These are phyloP conservation scores for Pollicipes pollicipes DNA, from an alignment of 1,140 invertebrate species.

Conservation along the genomic window DNA sequence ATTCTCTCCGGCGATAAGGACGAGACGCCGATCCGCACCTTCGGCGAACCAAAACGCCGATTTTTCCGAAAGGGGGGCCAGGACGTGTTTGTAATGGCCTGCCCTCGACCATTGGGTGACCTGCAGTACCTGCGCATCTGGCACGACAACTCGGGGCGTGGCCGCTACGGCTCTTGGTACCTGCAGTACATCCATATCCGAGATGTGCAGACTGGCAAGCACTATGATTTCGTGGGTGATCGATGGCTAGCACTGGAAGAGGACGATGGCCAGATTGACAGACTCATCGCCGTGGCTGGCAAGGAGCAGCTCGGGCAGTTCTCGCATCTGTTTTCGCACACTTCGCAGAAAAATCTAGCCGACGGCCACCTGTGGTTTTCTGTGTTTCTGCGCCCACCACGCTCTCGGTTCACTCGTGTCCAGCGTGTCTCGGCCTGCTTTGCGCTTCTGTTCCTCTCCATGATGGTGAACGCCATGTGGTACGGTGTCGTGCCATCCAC, in stretches of 20 bases:
- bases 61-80: constrained; percentile 29
- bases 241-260: constrained; percentile 39
- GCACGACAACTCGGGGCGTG: constrained; percentile 38
- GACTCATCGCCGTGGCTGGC: constrained; percentile 32
- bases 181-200: constrained; percentile 32
- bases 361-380: constrained; percentile 41
- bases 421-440: constrained; percentile 36
- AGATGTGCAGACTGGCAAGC: constrained; percentile 34
- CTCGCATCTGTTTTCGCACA: constrained; percentile 30
- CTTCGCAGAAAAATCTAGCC: constrained; percentile 28
- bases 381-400: constrained; percentile 33
- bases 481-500: not conserved
- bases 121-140: constrained; percentile 35
- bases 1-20: constrained; percentile 34
- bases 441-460: constrained; percentile 32
- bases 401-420: constrained; percentile 31
- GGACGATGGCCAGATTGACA: constrained; percentile 35
- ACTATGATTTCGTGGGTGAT: constrained; percentile 35
- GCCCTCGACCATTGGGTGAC: constrained; percentile 26
- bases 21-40: constrained; percentile 30
- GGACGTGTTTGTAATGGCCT: constrained; percentile 32
- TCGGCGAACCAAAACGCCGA: constrained; percentile 27
- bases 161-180: constrained; percentile 34
- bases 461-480: constrained; percentile 35
- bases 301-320: constrained; percentile 30